These are phyloP conservation scores for Mastomys coucha DNA, from an alignment of 2,113 vertebrate species.

Conservation along the genomic window DNA sequence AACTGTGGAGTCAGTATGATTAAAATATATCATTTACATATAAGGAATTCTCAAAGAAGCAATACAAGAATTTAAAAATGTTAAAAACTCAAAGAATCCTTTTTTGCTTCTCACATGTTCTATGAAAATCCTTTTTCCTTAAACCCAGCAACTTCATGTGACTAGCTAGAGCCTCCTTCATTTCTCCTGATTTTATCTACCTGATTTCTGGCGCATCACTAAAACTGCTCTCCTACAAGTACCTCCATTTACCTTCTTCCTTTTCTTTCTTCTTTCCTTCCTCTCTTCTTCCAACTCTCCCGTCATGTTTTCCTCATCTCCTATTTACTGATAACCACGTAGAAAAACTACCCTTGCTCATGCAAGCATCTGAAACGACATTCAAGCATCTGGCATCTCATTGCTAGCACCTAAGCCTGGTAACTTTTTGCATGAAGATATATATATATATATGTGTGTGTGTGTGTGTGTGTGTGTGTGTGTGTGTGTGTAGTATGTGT, in stretches of 20 bases:
- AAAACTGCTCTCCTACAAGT: not conserved
- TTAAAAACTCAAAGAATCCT: not conserved
- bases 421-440: not conserved
- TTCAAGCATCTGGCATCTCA: not conserved
- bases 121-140: not conserved
- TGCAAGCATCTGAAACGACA: not conserved
- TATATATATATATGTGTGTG: no score
- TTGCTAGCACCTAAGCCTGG: not conserved
- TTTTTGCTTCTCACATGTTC: not conserved
- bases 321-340: not conserved
- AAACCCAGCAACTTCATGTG: not conserved
- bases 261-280: not conserved
- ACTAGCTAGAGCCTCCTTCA: not conserved
- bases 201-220: not conserved
- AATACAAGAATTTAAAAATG: not conserved
- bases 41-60: not conserved
- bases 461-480: no score
- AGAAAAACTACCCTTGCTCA: not conserved
- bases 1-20: not conserved
- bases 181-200: not conserved
- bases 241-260: not conserved
- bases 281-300: not conserved
- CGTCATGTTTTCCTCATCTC: not conserved
- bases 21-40: not conserved
- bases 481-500: no score